Conservation (phyloP, 2,797 vertebrate genomes). For the Anomalospiza imberbis region DNA sequence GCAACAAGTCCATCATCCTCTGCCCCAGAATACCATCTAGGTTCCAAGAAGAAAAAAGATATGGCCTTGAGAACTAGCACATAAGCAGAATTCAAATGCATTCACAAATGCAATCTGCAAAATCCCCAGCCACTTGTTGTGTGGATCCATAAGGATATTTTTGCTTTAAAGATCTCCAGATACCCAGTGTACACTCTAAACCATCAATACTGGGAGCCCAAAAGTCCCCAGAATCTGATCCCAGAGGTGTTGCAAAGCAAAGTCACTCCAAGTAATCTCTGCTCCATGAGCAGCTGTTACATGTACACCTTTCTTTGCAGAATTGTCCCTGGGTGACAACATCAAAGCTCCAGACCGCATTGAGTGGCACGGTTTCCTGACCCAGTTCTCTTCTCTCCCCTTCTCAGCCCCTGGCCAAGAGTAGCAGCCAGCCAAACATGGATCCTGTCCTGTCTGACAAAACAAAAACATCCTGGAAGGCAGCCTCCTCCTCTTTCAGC, state of each 20-base stretch:
- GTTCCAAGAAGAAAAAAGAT: not conserved
- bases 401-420: not conserved
- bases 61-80: not conserved
- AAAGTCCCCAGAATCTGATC: not conserved
- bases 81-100: not conserved
- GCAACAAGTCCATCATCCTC: not conserved
- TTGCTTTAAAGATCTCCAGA: not conserved
- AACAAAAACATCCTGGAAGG: accelerated
- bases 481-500: not conserved
- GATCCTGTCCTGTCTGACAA: not conserved
- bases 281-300: not conserved
- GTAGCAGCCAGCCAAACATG: not conserved
- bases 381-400: not conserved
- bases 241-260: not conserved
- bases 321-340: not conserved
- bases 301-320: accelerated
- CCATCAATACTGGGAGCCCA: not conserved
- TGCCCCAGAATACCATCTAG: not conserved
- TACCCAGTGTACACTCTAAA: not conserved
- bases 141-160: not conserved
- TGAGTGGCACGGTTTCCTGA: not conserved
- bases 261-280: not conserved
- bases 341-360: accelerated
- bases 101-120: not conserved
- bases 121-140: not conserved